Evolutionary conservation across 1,140 invertebrate species (phyloP), one percentile per base, ranked within the genome.

Genomic region (Helicoverpa zea): DNA sequence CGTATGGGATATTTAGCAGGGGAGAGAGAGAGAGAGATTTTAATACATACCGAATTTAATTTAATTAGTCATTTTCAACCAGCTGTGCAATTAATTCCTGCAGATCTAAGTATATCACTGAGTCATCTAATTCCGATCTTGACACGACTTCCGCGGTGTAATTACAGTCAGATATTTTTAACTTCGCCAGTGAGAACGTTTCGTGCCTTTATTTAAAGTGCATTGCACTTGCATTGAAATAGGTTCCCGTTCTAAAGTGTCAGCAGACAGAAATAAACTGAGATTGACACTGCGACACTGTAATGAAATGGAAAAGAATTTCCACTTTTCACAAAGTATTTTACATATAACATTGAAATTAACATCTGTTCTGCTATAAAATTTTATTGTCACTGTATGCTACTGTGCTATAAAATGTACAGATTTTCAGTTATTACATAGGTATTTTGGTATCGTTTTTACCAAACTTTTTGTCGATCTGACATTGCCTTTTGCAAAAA

Each of bases 161-260:
- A 74, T 68, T 61, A 75, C 73, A 73, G 18, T 5, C 35, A 29
- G 61, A 80, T 86, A 84, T 83, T 80, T 84, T 83, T 80, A 83
- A 66, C 43, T 58, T 74, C 11, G 16, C 81, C 81, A 85, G 54
- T 85, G 83, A 85, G 68, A 64, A 5, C 68, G 75, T 56, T 58
- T 77, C 75, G 52, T 68, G 77, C 35, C 75, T 77, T 77, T 74
- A 79, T 68, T 61, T 70, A 85, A 84, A 87, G 86, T 84, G 86
- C 86, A 87, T 82, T 64, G 86, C 83, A 83, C 83, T 83, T 81
- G 84, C 73, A 43, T 10, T 77, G 29, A 74, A 87, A 83, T 85
- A 84, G 78, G 83, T 74, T 77, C 74, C 68, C 74, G 77, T 81
- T 75, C 80, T 56, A 61, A 68, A 81, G 63, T 73, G 49, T 61